Conservation (phyloP, 2,113 vertebrate genomes). For the Aphyosemion australe region DNA sequence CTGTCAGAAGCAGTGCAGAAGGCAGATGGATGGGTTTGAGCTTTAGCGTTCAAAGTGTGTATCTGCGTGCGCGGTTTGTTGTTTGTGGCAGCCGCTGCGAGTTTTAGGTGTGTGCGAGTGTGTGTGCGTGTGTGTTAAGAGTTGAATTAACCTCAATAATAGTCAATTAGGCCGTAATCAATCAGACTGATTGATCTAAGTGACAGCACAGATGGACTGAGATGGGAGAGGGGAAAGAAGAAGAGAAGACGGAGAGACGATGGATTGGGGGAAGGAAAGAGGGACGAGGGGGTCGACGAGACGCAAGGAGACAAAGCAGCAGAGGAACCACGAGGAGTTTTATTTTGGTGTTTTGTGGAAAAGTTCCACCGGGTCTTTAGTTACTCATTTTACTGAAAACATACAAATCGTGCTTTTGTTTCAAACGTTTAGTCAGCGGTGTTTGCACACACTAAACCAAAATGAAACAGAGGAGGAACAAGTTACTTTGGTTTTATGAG, state of each 20-base stretch:
- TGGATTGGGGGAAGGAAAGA: conserved; percentile 29
- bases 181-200: conserved; percentile 99
- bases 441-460: no score
- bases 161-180: conserved; percentile 96
- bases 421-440: no score
- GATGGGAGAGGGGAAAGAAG: conserved; percentile 55
- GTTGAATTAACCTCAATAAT: conserved; percentile 99
- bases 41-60: conserved; percentile 57
- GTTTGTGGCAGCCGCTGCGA: conserved; percentile 37
- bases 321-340: neutral
- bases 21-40: conserved; percentile 89
- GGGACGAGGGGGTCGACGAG: conserved; percentile 25
- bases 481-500: no score
- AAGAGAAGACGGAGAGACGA: conserved; percentile 45
- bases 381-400: no score
- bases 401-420: no score
- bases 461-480: no score
- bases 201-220: conserved; percentile 90
- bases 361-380: neutral
- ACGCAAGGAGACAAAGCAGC: conserved; percentile 6
- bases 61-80: conserved; percentile 36
- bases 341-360: neutral
- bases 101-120: conserved; percentile 30
- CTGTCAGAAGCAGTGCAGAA: conserved; percentile 93
- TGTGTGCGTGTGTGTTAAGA: conserved; percentile 84